Conservation (phyloP, 92 coral and sea anemone species). For the Phenganax marumi region DNA sequence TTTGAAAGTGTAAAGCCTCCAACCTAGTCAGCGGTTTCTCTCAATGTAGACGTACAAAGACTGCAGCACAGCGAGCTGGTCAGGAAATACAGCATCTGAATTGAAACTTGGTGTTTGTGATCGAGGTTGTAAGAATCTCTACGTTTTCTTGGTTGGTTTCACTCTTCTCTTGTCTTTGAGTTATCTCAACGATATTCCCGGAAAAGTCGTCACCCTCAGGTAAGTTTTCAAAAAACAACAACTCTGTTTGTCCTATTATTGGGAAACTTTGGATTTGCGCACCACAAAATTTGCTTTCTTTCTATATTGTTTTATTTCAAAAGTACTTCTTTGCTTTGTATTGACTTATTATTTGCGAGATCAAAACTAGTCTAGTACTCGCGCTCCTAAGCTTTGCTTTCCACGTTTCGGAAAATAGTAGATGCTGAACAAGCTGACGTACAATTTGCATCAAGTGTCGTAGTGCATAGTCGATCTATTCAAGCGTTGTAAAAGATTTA, state of each 20-base stretch:
- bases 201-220: conserved; percentile 86
- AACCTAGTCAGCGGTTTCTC: not conserved
- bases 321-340: no score
- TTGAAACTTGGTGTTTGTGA: conserved; percentile 73
- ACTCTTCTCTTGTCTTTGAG: conserved; percentile 66
- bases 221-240: conserved; percentile 24
- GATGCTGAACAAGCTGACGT: no score
- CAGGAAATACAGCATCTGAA: conserved; percentile 51
- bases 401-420: no score
- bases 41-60: conserved; percentile 62
- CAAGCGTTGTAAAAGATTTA: no score
- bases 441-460: no score
- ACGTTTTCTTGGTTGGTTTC: conserved; percentile 61
- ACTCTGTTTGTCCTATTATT: not conserved
- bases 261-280: not conserved
- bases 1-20: no score
- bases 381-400: no score
- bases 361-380: no score
- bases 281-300: no score
- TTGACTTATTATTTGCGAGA: no score
- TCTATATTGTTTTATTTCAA: no score
- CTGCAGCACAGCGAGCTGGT: conserved; percentile 65
- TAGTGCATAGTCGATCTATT: no score
- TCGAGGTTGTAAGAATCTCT: conserved; percentile 76
- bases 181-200: conserved; percentile 83